These are phyloP conservation scores for Tragelaphus eurycerus DNA, from an alignment of 2,797 vertebrate species.

Conservation along the genomic window DNA sequence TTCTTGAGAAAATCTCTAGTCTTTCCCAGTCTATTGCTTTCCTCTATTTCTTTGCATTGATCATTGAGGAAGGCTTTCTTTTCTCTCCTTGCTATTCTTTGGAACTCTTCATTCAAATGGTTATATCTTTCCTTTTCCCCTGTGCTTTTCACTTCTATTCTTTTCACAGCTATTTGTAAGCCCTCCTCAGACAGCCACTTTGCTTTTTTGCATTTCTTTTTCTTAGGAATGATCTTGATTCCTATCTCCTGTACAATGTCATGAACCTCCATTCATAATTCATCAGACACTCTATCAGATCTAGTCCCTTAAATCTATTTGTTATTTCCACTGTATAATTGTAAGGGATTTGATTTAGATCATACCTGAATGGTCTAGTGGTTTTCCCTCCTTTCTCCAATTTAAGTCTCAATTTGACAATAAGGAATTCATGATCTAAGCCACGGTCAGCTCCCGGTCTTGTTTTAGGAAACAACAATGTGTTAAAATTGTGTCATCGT, in stretches of 20 bases:
- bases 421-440: not conserved
- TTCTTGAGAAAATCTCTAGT: not conserved
- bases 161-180: not conserved
- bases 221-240: not conserved
- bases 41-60: not conserved
- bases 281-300: not conserved
- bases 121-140: not conserved
- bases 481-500: constrained; percentile 11
- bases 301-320: not conserved
- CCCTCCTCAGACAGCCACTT: not conserved
- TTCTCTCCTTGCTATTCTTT: not conserved
- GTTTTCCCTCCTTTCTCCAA: not conserved
- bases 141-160: not conserved
- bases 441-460: not conserved
- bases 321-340: not conserved
- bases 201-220: not conserved
- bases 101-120: not conserved
- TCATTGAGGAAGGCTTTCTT: not conserved
- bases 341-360: not conserved
- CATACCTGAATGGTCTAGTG: not conserved
- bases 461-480: not conserved
- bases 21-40: not conserved
- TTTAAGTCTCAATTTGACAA: not conserved
- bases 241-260: not conserved
- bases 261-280: not conserved